These are phyloP conservation scores for Carassius gibelio DNA, from an alignment of 2,113 vertebrate species.

Conservation along the genomic window DNA sequence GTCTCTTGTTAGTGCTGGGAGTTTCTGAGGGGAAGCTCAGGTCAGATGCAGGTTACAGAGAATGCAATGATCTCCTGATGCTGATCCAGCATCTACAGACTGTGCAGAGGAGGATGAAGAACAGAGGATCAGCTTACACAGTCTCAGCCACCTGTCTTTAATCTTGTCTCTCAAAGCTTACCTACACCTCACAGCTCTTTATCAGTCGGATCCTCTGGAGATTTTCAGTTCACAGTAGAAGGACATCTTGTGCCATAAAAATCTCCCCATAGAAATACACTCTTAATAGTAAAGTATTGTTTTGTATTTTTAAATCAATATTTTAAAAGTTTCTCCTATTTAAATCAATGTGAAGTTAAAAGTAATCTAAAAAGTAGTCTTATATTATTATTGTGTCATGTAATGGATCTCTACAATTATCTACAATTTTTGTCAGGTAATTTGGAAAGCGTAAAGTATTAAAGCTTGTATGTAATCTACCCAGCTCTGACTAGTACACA, in stretches of 20 bases:
- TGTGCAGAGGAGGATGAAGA: slow-evolving; percentile 21
- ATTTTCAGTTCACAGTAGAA: background rate
- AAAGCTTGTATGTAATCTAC: too few species aligned
- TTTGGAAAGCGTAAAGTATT: too few species aligned
- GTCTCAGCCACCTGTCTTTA: background rate
- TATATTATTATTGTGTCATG: too few species aligned
- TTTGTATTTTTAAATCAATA: too few species aligned
- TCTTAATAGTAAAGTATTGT: too few species aligned
- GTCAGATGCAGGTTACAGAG: background rate
- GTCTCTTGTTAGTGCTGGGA: slow-evolving; percentile 22
- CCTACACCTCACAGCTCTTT: background rate
- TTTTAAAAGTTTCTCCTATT: too few species aligned
- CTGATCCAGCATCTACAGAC: slow-evolving; percentile 18
- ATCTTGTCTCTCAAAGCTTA: slow-evolving; percentile 2
- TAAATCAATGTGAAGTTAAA: too few species aligned
- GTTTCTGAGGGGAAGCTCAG: slow-evolving; percentile 15
- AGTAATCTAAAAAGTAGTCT: too few species aligned
- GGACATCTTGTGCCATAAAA: background rate
- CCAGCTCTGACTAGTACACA: too few species aligned
- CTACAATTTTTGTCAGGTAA: too few species aligned
- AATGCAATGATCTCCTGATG: slow-evolving; percentile 1
- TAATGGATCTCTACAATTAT: too few species aligned
- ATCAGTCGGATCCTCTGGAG: slow-evolving; percentile 15
- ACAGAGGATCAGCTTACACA: background rate
- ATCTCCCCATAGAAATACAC: background rate